Base-by-base conservation (phyloP, 2,113 vertebrate genomes). In the Eretmochelys imbricata region DNA sequence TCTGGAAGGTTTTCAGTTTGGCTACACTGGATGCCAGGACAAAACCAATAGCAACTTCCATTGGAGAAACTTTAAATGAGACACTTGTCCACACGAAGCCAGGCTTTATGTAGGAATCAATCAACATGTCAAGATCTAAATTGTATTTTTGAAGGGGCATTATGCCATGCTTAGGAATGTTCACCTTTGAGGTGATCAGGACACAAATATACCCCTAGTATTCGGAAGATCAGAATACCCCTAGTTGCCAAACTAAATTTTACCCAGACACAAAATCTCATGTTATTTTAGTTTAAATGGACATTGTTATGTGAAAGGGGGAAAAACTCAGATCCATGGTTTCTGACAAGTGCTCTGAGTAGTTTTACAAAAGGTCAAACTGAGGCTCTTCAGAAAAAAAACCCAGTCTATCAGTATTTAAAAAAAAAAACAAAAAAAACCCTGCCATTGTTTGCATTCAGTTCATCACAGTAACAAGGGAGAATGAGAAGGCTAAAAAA, bases 111-210 rank as follows among this genome's bases (percentile, higher is more conserved):
- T 81, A 87, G 80, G 93, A 94, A 80, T 90, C 84, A 79, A 76
- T 80, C n/a, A 85, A 86, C 90, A 65, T 76, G 50, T 78, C 59
- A 72, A 84, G 48, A 82, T 93, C 38, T 46, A 90, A 91, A 82
- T 3, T 80, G 13, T 62, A 90, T 80, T 91, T 96, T 90, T 93
- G 55, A 90, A 93, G 87, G 87, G 19, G 5, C 17, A 76, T 83
- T 91, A 46, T 91, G 17, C 24, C 89, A 12, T 22, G 27, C 59
- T 59, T 42, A 87, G 22, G n/a, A 89, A 53, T 90, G 29, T 84
- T 94, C 29, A 78, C 8, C 46, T 6, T 65, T 81, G 49, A 38
- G 75, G 88, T 50, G 29, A 5, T 29, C 17, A 80, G 54, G 91
- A 93, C 89, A 55, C 42, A 93, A 85, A 95, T 95, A 87, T 79